Evolutionary conservation across 2,113 vertebrate genomes (phyloP), one percentile per base, ranked within the genome.

Genomic region (Aegypius monachus): DNA sequence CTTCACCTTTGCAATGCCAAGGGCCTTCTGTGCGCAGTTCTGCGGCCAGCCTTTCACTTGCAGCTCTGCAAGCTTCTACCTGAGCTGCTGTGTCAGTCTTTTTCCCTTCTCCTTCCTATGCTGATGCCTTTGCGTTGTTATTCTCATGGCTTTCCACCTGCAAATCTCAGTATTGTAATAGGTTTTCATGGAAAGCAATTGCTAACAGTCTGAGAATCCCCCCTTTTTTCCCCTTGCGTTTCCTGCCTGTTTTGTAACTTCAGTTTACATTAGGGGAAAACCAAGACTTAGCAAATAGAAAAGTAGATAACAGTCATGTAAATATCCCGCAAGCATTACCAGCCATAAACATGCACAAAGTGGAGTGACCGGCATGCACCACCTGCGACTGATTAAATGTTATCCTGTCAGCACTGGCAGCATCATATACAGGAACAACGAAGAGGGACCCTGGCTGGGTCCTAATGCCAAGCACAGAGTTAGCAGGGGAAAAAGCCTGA

Each of bases 311-410:
- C 6, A 85, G 43, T 63, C 1, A 62, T 21, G 7, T 81, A 93
- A 74, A 62, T 58, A 71, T 22, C 25, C 21, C 0, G 0, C 53
- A 47, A 85, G 15, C 12, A 59, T 42, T 40, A 75, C 22, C n/a
- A 86, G 34, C 14, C 34, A 55, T 67, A 55, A 82, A 62, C 13
- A 25, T 3, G 18, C 26, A 67, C 18, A 9, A 68, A 79, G 29
- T 43, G 10, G 14, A 86, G 15, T 47, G 62, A 78, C 29, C 2
- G 3, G 31, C 11, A 21, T 32, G 38, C 5, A 42, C 38, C 22
- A 59, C 23, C 26, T 47, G 38, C 3, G 2, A 45, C 32, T 26
- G 42, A 45, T n/a, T 61, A 62, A 36, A 48, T 42, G 32, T 22
- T n/a, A 78, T 53, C 42, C 68, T n/a, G 22, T 20, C 42, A 59